Evolutionary conservation across 92 coral and sea anemone species (phyloP).

Genomic region (Epizoanthus stellaris): DNA sequence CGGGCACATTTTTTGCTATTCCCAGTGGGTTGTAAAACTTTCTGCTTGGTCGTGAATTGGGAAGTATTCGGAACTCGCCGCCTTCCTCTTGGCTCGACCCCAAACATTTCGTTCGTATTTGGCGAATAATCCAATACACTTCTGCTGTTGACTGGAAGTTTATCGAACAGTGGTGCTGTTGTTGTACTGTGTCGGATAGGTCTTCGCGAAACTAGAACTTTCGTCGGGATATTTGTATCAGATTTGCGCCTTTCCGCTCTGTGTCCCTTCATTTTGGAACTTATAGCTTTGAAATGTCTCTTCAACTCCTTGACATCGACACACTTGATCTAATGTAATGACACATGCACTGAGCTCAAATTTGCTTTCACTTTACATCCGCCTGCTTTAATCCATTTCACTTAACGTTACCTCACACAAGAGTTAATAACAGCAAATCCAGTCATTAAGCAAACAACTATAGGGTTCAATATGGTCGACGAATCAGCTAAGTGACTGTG

Average conservation of each 20-base stretch:
- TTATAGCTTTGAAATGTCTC: neutral
- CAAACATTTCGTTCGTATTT: neutral
- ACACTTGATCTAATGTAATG: neutral
- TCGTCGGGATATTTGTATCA: conserved; percentile 15
- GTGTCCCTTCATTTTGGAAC: neutral
- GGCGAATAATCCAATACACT: too few relatives aligned
- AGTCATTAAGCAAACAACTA: too few relatives aligned
- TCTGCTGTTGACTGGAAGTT: neutral
- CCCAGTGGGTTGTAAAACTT: neutral
- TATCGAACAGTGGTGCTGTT: neutral
- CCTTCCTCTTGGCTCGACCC: neutral
- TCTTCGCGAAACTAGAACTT: conserved; percentile 9
- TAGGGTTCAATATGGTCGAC: neutral
- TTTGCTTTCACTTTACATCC: neutral
- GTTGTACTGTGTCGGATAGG: conserved; percentile 40
- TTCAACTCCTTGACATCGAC: neutral
- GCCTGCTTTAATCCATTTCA: too few relatives aligned
- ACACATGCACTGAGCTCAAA: neutral
- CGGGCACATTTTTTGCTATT: conserved; percentile 4
- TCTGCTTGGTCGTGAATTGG: neutral
- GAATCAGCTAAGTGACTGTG: neutral
- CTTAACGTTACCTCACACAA: too few relatives aligned
- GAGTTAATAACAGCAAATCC: too few relatives aligned
- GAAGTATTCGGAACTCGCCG: conserved; percentile 10
- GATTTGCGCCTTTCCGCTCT: conserved; percentile 43